Base-by-base conservation (phyloP, 1,140 invertebrate species). In the Psix sp. region DNA sequence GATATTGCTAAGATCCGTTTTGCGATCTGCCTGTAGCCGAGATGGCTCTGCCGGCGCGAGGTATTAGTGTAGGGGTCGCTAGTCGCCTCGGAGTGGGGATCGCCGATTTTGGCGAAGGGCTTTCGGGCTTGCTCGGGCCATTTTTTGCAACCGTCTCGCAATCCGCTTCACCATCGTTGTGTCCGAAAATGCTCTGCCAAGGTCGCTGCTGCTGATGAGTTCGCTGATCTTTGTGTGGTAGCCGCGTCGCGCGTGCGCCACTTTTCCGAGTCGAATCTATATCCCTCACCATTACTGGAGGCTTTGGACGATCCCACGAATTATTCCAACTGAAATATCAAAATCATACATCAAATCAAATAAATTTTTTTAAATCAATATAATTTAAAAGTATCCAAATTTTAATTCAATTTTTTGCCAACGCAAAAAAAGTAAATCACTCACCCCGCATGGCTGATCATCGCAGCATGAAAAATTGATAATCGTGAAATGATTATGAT, bases 401-500 rank as follows among this genome's bases (percentile, higher is more conserved):
- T n/a, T n/a, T n/a, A n/a, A n/a, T n/a, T n/a, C n/a, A n/a, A n/a
- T n/a, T n/a, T n/a, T n/a, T n/a, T n/a, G n/a, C n/a, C n/a, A n/a
- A n/a, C n/a, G n/a, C n/a, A n/a, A n/a, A n/a, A n/a, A n/a, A n/a
- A n/a, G n/a, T n/a, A n/a, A n/a, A n/a, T 70, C 16, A 83, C 85
- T 86, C 76, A 87, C 86, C 86, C 79, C 80, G 72, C 79, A 83
- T 14, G 85, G 80, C 86, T 87, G 79, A 79, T 77, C 74, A 83
- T 77, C 14, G 86, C 84, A 87, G 86, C 86, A 82, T 87, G 86
- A 85, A 87, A 87, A 80, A 86, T 85, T 72, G 57, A 78, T 49
- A 80, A 83, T 81, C 52, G 77, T 84, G 35, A 85, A 86, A 82
- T 77, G 45, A 82, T 84, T 86, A 84, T 72, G 67, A 77, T 75